Percentiles rank a stretch among this genome's conserved stretches.
phyloP scores from a whole-genome alignment of 92 coral and sea anemone genomes.

The Ricordea florida region DNA sequence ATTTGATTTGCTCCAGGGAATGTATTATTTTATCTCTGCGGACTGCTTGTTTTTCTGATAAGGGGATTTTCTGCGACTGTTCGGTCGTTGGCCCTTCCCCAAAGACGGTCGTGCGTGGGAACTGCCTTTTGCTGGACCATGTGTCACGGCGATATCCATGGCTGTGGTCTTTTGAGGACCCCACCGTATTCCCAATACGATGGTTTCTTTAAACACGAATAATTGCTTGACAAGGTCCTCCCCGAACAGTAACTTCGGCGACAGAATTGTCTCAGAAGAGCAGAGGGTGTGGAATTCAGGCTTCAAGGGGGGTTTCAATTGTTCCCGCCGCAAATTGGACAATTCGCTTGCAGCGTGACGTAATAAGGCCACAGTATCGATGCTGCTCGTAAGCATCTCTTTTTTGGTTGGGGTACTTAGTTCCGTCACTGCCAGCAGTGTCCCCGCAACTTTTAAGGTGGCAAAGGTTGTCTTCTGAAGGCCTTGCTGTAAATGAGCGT shows the following conservation, averaged over 20 bases:
- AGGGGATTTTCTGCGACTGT: not conserved
- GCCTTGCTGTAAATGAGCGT: no score
- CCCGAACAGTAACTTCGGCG: constrained; percentile 22
- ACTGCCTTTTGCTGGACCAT: constrained; percentile 1
- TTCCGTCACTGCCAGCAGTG: not conserved
- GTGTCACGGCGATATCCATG: constrained; percentile 17
- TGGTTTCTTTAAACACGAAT: constrained; percentile 45
- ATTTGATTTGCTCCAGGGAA: constrained; percentile 23
- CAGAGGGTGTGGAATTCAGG: constrained; percentile 1
- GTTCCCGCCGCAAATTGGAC: not conserved
- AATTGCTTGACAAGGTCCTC: constrained; percentile 37
- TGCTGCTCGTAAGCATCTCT: not conserved
- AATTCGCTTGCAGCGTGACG: not conserved
- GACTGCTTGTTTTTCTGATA: not conserved
- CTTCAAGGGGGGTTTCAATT: not conserved
- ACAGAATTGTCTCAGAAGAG: constrained; percentile 8
- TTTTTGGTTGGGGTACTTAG: not conserved
- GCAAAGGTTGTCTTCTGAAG: constrained; percentile 55
- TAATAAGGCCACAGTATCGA: not conserved
- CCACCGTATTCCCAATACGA: not conserved
- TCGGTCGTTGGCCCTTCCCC: constrained; percentile 19
- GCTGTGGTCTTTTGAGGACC: constrained; percentile 1
- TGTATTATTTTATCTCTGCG: not conserved
- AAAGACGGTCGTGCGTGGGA: not conserved
- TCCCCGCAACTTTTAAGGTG: not conserved